phyloP scores from a whole-genome alignment of 92 coral and sea anemone species.

The Siderastrea radians region DNA sequence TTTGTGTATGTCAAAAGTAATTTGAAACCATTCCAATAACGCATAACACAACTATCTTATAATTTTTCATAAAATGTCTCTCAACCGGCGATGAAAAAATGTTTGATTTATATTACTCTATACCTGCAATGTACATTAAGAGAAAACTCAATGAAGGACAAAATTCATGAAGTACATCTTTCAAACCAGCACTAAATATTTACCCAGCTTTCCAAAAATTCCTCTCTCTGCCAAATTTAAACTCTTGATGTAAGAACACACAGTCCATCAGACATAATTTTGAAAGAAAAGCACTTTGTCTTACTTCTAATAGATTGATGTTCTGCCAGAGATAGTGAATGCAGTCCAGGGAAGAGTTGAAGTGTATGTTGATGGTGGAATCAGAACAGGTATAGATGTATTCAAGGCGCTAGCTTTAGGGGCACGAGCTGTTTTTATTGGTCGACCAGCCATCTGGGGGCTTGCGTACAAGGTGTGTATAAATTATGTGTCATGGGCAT shows the following conservation, averaged over 20 bases:
- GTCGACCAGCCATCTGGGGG: constrained; percentile 66
- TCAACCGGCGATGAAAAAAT: too few species aligned
- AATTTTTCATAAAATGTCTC: too few species aligned
- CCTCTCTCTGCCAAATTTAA: too few species aligned
- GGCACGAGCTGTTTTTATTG: constrained; percentile 66
- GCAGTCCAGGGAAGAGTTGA: constrained; percentile 50
- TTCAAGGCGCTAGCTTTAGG: constrained; percentile 58
- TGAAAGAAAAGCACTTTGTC: background rate
- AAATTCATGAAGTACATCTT: too few species aligned
- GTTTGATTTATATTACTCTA: too few species aligned
- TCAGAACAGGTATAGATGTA: constrained; percentile 50
- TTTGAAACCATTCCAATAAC: constrained; percentile 17
- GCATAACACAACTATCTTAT: background rate
- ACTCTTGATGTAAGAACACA: too few species aligned
- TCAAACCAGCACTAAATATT: too few species aligned
- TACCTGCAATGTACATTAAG: too few species aligned
- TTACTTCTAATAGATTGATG: constrained; percentile 17
- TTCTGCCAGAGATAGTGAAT: constrained; percentile 43
- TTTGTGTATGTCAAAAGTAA: constrained; percentile 16
- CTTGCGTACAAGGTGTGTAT: constrained; percentile 34
- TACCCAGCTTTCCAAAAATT: too few species aligned
- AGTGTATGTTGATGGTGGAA: constrained; percentile 55
- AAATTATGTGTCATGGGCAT: too few species aligned
- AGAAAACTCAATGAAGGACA: too few species aligned
- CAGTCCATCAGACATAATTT: too few species aligned